These are phyloP conservation scores for Urocynchramus pylzowi DNA, from an alignment of 2,113 vertebrate genomes.

Conservation along the genomic window DNA sequence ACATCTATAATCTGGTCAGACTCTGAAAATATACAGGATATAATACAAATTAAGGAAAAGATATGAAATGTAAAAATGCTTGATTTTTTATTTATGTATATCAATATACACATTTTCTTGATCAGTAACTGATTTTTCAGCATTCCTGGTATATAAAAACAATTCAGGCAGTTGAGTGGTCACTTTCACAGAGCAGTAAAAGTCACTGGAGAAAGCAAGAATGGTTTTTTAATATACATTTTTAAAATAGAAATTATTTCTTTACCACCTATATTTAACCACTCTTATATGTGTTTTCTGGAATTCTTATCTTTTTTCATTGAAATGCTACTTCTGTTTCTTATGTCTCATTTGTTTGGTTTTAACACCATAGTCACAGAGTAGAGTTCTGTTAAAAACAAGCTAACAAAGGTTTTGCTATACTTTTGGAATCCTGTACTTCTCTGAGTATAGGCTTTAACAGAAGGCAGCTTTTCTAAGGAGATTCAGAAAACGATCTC, in stretches of 20 bases:
- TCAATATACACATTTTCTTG: background rate
- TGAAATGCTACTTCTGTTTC: background rate
- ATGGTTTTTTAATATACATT: background rate
- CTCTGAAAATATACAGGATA: background rate
- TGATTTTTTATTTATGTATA: background rate
- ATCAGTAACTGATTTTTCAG: background rate
- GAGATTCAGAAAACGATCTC: background rate
- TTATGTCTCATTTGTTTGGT: background rate
- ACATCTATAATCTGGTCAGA: background rate
- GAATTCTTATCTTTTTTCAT: background rate
- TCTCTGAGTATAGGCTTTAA: background rate
- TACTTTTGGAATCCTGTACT: background rate
- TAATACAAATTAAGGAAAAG: background rate
- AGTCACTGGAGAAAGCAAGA: background rate
- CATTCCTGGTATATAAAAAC: background rate
- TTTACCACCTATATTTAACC: background rate
- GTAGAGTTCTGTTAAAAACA: background rate
- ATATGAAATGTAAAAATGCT: background rate
- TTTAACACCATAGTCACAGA: background rate
- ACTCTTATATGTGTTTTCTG: background rate
- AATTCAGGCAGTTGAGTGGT: background rate
- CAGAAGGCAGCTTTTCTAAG: background rate
- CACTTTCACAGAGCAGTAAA: background rate
- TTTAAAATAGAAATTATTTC: background rate
- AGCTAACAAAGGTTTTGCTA: background rate